These are phyloP conservation scores for Hirtodrosophila histrioides DNA, from an alignment of 2,888 invertebrate species.

Conservation along the genomic window DNA sequence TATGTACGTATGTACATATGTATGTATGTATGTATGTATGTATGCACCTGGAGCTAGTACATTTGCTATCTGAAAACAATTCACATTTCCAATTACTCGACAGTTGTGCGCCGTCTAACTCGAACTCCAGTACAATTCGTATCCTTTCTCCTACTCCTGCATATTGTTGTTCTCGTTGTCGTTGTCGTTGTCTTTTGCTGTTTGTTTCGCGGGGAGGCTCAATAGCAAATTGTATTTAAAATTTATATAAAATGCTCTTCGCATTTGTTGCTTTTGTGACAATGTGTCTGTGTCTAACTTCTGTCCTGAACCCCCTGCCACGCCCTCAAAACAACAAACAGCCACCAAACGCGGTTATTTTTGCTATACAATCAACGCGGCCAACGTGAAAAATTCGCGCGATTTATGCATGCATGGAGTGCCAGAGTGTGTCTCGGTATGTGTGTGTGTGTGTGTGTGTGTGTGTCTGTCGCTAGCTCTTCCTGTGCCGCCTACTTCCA, in stretches of 20 bases:
- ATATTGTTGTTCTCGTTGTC: constrained; percentile 5
- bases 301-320: background rate
- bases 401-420: constrained; percentile 77
- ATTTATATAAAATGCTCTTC: constrained; percentile 76
- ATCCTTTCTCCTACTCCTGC: constrained; percentile 9
- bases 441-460: constrained; percentile 21
- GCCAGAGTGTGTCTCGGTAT: constrained; percentile 7
- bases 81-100: constrained; percentile 78
- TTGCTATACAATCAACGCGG: constrained; percentile 73
- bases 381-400: constrained; percentile 78
- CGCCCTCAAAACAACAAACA: constrained; percentile 38
- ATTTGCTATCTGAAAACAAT: constrained; percentile 59
- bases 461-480: constrained; percentile 53
- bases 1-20: too few relatives aligned
- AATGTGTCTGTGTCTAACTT: constrained; percentile 61
- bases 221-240: constrained; percentile 79
- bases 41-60: constrained; percentile 18
- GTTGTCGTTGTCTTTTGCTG: constrained; percentile 26
- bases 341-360: constrained; percentile 69
- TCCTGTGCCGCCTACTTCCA: constrained; percentile 44
- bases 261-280: constrained; percentile 74
- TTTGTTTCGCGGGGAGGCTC: constrained; percentile 58
- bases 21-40: background rate
- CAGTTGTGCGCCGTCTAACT: constrained; percentile 66
- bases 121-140: constrained; percentile 18